A percentile compares a stretch with the other conserved stretches of the same genome.
Conservation (phyloP, 2,113 vertebrate species). For the Passer domesticus region DNA sequence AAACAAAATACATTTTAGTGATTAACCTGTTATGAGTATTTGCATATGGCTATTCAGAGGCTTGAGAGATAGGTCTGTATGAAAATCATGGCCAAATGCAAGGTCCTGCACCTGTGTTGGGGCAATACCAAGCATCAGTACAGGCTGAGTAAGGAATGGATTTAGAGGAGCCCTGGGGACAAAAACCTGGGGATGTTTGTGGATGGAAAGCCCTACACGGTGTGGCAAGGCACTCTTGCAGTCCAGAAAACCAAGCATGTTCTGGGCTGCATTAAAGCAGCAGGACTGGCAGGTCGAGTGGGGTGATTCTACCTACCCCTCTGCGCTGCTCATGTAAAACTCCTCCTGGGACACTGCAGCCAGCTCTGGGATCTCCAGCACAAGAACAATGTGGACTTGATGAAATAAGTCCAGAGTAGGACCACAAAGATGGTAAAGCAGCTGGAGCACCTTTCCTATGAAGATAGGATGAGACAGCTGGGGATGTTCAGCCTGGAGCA, state of each 20-base stretch:
- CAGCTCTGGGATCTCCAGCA: background rate
- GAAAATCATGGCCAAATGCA: background rate
- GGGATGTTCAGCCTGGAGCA: background rate
- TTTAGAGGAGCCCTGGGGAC: background rate
- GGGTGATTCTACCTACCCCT: background rate
- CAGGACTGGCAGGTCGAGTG: background rate
- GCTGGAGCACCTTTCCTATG: too few species aligned
- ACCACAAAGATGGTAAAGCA: accelerated
- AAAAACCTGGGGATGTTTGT: background rate
- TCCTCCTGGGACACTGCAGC: background rate
- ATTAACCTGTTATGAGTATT: background rate
- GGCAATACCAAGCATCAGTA: background rate
- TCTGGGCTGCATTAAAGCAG: background rate
- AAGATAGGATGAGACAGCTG: background rate
- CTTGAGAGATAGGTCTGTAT: background rate
- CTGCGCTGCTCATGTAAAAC: background rate
- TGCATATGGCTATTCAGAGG: background rate
- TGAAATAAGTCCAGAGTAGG: background rate
- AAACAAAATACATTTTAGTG: background rate
- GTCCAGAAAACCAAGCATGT: background rate
- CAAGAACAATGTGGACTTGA: background rate
- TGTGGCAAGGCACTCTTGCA: background rate
- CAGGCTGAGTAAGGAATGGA: background rate
- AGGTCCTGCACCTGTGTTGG: background rate
- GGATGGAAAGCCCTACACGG: background rate